Evolutionary conservation across 2,113 vertebrate genomes (phyloP).

Genomic region (Bostrychus sinensis): DNA sequence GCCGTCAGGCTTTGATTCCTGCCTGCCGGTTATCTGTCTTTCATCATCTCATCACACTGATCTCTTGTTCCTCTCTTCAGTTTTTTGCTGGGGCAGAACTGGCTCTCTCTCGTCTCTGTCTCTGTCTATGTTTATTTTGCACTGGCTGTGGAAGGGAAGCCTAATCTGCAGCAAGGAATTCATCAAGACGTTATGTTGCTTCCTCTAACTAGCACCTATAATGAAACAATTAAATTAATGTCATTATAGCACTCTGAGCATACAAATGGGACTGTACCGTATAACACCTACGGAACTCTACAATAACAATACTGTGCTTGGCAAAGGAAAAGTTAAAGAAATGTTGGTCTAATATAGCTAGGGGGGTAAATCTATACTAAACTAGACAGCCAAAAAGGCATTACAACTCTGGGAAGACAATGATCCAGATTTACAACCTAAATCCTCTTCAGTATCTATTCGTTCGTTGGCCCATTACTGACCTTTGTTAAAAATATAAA

Average conservation of each 20-base stretch:
- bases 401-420: too few relatives aligned
- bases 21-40: constrained; percentile 74
- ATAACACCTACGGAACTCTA: not conserved
- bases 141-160: constrained; percentile 57
- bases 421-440: too few relatives aligned
- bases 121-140: constrained; percentile 68
- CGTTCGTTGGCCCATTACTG: too few relatives aligned
- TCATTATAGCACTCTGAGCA: not conserved
- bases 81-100: constrained; percentile 60
- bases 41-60: constrained; percentile 73
- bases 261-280: not conserved
- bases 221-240: constrained; percentile 8
- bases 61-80: constrained; percentile 63
- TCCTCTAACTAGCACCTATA: constrained; percentile 6
- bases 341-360: too few relatives aligned
- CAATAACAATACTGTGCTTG: too few relatives aligned
- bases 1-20: constrained; percentile 74
- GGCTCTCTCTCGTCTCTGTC: constrained; percentile 36
- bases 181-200: constrained; percentile 16
- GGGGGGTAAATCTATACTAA: too few relatives aligned
- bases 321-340: not conserved
- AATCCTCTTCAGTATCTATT: too few relatives aligned
- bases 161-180: constrained; percentile 56
- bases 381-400: too few relatives aligned
- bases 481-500: too few relatives aligned